These are phyloP conservation scores for Lepus timidus DNA, from an alignment of 2,113 vertebrate genomes.

Conservation along the genomic window DNA sequence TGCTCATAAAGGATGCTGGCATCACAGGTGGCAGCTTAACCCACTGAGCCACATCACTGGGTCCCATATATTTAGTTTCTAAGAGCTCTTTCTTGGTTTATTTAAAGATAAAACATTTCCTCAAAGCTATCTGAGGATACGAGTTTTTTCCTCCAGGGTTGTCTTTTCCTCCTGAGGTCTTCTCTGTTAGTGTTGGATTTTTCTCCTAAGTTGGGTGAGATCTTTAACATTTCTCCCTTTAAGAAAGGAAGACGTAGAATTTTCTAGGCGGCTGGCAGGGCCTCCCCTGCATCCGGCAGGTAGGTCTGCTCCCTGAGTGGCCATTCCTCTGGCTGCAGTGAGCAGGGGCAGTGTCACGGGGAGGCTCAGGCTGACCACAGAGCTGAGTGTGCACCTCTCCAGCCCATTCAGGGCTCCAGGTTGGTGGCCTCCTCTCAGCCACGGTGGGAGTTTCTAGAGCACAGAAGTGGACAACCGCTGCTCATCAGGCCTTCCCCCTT, in stretches of 20 bases:
- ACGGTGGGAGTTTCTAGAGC: neutral
- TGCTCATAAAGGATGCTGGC: too few species aligned
- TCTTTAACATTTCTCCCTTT: neutral
- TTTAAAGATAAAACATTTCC: neutral
- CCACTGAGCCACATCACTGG: too few species aligned
- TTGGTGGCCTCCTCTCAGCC: neutral
- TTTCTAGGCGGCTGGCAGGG: neutral
- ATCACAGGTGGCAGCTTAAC: too few species aligned
- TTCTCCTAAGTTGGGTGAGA: neutral
- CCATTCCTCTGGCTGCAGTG: neutral
- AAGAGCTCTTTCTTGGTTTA: neutral
- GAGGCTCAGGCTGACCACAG: neutral
- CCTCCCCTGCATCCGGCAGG: neutral
- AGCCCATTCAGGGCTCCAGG: neutral
- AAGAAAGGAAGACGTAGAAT: neutral
- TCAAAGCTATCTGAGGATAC: neutral
- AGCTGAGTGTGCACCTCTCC: neutral
- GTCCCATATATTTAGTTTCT: too few species aligned
- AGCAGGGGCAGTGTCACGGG: neutral
- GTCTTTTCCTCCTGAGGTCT: neutral
- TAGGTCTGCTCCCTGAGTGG: neutral
- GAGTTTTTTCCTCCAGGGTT: neutral
- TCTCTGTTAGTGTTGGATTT: neutral
- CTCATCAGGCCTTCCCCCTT: neutral
- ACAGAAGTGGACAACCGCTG: neutral